phyloP scores from a whole-genome alignment of 2,888 invertebrate genomes.

The Acrocyrtus sp. region DNA sequence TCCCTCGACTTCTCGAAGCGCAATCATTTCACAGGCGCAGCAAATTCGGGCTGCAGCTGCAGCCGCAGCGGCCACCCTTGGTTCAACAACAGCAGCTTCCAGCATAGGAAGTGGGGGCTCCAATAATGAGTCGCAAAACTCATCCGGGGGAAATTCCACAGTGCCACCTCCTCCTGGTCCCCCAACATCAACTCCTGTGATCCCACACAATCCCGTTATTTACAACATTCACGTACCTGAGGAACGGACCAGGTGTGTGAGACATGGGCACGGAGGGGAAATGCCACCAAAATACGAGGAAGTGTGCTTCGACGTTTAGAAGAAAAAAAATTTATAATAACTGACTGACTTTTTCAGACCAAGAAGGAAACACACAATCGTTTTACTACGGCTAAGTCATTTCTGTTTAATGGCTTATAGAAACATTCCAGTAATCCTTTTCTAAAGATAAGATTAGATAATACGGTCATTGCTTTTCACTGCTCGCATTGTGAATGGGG shows the following conservation, averaged over 20 bases:
- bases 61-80: slow-evolving; percentile 22
- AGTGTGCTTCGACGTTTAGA: slow-evolving; percentile 61
- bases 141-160: slow-evolving; percentile 19
- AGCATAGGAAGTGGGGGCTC: slow-evolving; percentile 25
- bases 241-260: slow-evolving; percentile 46
- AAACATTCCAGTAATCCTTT: no score
- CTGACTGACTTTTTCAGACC: no score
- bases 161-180: slow-evolving; percentile 49
- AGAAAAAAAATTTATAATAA: no score
- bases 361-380: no score
- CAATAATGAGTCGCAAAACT: slow-evolving; percentile 45
- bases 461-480: no score
- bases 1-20: slow-evolving; percentile 58
- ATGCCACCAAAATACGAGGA: slow-evolving; percentile 56
- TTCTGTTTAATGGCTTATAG: no score
- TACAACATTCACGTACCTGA: slow-evolving; percentile 55
- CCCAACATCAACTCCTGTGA: slow-evolving; percentile 52
- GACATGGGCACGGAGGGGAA: slow-evolving; percentile 38
- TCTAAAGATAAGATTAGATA: no score
- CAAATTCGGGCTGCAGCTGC: slow-evolving; percentile 43
- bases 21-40: slow-evolving; percentile 55
- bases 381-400: no score
- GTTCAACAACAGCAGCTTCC: slow-evolving; percentile 24
- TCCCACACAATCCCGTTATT: slow-evolving; percentile 47
- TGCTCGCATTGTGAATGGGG: no score